Base-by-base conservation (phyloP, 2,113 vertebrate species). In the Pseudopodoces humilis region DNA sequence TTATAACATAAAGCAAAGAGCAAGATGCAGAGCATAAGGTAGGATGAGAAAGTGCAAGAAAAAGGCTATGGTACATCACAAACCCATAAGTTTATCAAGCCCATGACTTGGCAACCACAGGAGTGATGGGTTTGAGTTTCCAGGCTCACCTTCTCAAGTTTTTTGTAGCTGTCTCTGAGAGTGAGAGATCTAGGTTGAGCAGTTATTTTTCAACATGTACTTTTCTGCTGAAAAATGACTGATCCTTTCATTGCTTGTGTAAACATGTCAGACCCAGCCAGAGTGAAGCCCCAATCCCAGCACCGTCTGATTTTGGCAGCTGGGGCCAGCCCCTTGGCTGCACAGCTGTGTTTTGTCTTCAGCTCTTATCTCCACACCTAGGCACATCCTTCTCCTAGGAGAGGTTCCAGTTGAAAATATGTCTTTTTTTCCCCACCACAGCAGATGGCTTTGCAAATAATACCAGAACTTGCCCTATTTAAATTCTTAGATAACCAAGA, bases 281-380 rank as follows among this genome's bases (percentile, higher is more conserved):
- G 46, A 49, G 14, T 82, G 35, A 52, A 21, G 9, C 8, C 8
- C 8, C 27, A 56, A 0, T 16, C 13, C 25, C 27, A 43, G 5
- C 15, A 75, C 2, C 3, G 3, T 35, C 3, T 16, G 11, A 6
- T 6, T 71, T 24, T 86, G 47, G 20, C 17, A 68, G 7, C 0
- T 11, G 9, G 6, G 19, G 14, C 10, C 27, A 44, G 8, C 1
- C 3, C 3, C 11, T 56, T n/a, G 7, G 19, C 12, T 53, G 11
- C 8, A 52, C 0, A 3, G 9, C 15, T 52, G 15, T 6, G 3
- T 46, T 71, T 63, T 44, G 7, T 25, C 22, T 83, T 43, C 2
- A 11, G 20, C 16, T 8, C 11, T 62, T 21, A 39, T 3, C 44
- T 15, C 8, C 0, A 1, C 1, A 1, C 7, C 21, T 30, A 43